phyloP scores from a whole-genome alignment of 2,888 invertebrate genomes.

The Charanyca ferruginea region DNA sequence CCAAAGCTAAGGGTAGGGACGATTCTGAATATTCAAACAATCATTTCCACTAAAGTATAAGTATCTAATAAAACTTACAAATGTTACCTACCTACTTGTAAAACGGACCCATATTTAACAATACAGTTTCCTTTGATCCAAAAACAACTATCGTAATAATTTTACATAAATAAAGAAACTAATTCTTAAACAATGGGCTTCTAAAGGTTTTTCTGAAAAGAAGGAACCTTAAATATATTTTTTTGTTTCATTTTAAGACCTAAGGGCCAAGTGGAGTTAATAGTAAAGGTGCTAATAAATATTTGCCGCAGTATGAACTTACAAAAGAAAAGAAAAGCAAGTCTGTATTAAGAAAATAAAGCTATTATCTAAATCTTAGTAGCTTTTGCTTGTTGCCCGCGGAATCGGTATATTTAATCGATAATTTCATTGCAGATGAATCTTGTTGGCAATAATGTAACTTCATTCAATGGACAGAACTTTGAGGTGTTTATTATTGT shows the following conservation, averaged over 20 bases:
- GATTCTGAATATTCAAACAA: constrained; percentile 58
- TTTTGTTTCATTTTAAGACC: constrained; percentile 10
- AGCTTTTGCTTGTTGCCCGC: constrained; percentile 24
- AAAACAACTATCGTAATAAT: constrained; percentile 59
- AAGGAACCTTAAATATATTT: not conserved
- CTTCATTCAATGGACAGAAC: constrained; percentile 26
- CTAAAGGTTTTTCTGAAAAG: constrained; percentile 25
- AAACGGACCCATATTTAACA: constrained; percentile 57
- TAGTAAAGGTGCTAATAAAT: not conserved
- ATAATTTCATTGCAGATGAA: constrained; percentile 48
- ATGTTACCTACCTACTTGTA: constrained; percentile 46
- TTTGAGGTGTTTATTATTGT: constrained; percentile 12
- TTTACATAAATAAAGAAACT: constrained; percentile 62
- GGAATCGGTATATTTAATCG: constrained; percentile 48
- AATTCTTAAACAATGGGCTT: constrained; percentile 61
- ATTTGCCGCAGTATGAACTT: not conserved
- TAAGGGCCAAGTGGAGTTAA: constrained; percentile 9
- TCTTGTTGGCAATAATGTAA: constrained; percentile 39
- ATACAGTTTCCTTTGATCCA: constrained; percentile 67
- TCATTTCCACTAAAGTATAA: constrained; percentile 45
- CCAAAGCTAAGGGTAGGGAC: constrained; percentile 28
- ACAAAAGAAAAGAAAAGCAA: not conserved
- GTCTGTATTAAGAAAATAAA: constrained; percentile 23
- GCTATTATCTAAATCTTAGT: constrained; percentile 20
- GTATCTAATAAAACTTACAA: constrained; percentile 57